phyloP scores from a whole-genome alignment of 2,113 vertebrate species.

The Petrocephalus microphthalmus region DNA sequence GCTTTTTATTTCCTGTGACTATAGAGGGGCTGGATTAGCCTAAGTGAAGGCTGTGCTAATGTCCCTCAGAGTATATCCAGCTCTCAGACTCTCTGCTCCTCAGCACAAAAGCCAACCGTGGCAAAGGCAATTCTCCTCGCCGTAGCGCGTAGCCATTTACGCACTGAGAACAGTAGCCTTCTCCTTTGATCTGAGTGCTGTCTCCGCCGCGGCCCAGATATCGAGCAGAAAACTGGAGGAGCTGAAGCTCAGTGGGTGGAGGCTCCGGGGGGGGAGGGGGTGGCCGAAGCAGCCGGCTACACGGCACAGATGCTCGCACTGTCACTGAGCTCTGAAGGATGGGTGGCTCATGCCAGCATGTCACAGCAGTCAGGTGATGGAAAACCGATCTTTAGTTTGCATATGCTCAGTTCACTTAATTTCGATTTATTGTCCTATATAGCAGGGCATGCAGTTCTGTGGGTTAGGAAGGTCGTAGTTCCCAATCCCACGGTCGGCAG shows the following conservation, averaged over 20 bases:
- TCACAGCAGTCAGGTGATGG: not conserved
- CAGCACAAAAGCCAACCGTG: not conserved
- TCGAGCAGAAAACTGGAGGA: not conserved
- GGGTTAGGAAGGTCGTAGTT: not conserved
- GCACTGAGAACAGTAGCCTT: not conserved
- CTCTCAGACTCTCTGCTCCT: not conserved
- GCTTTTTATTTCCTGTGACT: constrained; percentile 17
- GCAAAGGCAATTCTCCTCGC: constrained; percentile 13
- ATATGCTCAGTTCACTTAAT: not conserved
- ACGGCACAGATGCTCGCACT: not conserved
- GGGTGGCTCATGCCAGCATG: not conserved
- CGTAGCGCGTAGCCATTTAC: not conserved
- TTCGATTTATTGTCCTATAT: not conserved
- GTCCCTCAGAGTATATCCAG: not conserved
- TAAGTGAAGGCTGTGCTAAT: constrained; percentile 17
- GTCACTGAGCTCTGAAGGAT: not conserved
- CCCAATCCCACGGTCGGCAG: not conserved
- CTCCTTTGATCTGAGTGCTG: constrained; percentile 2
- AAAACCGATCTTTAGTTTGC: not conserved
- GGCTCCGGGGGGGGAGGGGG: not conserved
- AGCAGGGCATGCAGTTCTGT: not conserved
- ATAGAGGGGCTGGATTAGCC: constrained; percentile 8
- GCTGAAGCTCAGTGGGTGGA: not conserved
- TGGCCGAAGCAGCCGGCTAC: not conserved
- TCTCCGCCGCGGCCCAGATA: not conserved